A percentile compares a stretch with the other conserved stretches of the same genome.
Conservation (phyloP, 2,888 invertebrate genomes). For the Polymixis lichenea region DNA sequence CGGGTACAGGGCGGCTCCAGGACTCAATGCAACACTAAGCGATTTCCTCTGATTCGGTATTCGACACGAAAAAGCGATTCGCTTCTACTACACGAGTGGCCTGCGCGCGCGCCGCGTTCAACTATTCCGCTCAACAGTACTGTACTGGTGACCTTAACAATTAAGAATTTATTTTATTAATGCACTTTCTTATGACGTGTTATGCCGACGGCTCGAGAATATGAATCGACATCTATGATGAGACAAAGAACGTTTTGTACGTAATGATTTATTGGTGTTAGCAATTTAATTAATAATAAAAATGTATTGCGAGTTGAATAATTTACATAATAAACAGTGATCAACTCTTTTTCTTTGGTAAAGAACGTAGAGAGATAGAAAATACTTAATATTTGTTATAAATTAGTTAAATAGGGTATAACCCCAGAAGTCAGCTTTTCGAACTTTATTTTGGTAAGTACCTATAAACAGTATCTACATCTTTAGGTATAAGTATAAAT, state of each 20-base stretch:
- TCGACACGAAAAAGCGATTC: conserved; percentile 82
- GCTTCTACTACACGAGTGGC: conserved; percentile 89
- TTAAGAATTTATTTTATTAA: conserved; percentile 89
- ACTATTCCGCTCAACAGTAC: conserved; percentile 83
- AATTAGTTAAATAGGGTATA: conserved; percentile 10
- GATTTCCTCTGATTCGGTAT: conserved; percentile 80
- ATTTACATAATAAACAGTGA: conserved; percentile 38
- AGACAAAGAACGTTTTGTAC: conserved; percentile 71
- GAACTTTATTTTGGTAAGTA: background rate
- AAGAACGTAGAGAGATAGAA: conserved; percentile 59
- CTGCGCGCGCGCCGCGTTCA: conserved; percentile 85
- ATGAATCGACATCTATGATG: conserved; percentile 69
- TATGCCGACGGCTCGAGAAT: conserved; percentile 69
- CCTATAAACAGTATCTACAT: too few species aligned
- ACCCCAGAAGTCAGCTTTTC: background rate
- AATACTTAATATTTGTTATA: background rate
- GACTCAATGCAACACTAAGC: conserved; percentile 85
- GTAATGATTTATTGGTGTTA: conserved; percentile 50
- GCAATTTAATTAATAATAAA: conserved; percentile 31
- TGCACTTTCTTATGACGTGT: conserved; percentile 88
- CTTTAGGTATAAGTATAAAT: background rate
- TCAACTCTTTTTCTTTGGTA: conserved; percentile 60
- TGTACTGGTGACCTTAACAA: conserved; percentile 88
- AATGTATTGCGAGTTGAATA: conserved; percentile 21
- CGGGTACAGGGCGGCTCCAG: conserved; percentile 72